Base-by-base conservation (phyloP, 1,140 invertebrate species). In the Micrasema minimum region DNA sequence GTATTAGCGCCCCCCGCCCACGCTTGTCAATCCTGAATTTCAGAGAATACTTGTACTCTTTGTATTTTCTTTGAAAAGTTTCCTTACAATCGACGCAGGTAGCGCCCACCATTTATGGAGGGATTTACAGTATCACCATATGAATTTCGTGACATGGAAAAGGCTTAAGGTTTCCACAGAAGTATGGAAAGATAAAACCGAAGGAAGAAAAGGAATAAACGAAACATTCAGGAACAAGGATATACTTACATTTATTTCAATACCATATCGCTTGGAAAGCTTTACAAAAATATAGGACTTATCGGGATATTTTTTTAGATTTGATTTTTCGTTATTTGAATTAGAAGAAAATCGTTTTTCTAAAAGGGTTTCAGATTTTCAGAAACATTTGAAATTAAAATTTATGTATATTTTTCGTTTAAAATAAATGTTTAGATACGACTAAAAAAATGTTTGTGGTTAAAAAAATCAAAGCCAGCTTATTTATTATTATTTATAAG, bases 101-200 rank as follows among this genome's bases (percentile, higher is more conserved):
- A 72, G 37, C 69, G 41, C 20, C 61, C 68, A 50, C 73, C 66
- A 69, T 75, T 75, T 75, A 75, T 71, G 46, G 59, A 64, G 66
- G 66, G 73, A 75, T 75, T 75, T 75, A 65, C 69, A 69, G 61
- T 72, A 75, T 75, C 73, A 75, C 66, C 73, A 72, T 75, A 75
- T 71, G 73, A 75, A 72, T 69, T 71, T 72, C 69, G 69, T 69
- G 73, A 75, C 73, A 75, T 59, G 69, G 70, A 74, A 75, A 71
- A 75, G 69, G 73, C 59, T 72, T 75, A 50, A 66, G 69, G 62
- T 57, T 61, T 68, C 46, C 62, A 22, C 61, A 59, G 55, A 65
- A 66, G 46, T 46, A 45, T 45, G 37, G 31, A 43, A 48, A 26
- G 38, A 51, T 51, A 62, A 70, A 62, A 62, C 38, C 37, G 31